Percentiles rank a stretch among this genome's conserved stretches.
These are phyloP conservation scores for Myopa tessellatipennis DNA, from an alignment of 2,888 invertebrate species.

Conservation along the genomic window DNA sequence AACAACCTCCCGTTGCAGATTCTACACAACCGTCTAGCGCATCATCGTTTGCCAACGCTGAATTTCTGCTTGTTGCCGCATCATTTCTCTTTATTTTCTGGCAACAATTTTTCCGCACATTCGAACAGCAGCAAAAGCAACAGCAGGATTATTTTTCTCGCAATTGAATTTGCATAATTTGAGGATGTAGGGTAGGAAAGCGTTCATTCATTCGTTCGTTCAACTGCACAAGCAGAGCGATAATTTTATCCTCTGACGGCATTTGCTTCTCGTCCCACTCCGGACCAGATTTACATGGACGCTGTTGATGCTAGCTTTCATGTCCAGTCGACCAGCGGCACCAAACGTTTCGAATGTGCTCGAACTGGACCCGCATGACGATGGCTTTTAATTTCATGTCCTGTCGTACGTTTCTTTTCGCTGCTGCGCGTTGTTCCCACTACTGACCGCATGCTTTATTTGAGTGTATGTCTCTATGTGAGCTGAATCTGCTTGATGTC, in stretches of 20 bases:
- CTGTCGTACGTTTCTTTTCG: not conserved
- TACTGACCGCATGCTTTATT: not conserved
- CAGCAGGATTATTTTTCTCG: not conserved
- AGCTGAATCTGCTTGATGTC: too few species aligned
- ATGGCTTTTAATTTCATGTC: slow-evolving; percentile 1
- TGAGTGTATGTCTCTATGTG: not conserved
- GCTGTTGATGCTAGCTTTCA: too few species aligned
- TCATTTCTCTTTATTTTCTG: too few species aligned
- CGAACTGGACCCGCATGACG: slow-evolving; percentile 6
- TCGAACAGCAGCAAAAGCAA: slow-evolving; percentile 1
- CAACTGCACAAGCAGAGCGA: not conserved
- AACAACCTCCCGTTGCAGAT: too few species aligned
- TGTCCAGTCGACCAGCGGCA: not conserved
- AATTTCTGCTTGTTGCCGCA: too few species aligned
- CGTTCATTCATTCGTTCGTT: not conserved
- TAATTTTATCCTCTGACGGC: slow-evolving; percentile 7
- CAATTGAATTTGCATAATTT: slow-evolving; percentile 26
- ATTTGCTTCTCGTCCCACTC: not conserved
- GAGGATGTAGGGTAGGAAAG: not conserved
- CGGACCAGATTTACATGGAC: not conserved
- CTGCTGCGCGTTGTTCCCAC: too few species aligned
- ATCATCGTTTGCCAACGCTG: too few species aligned
- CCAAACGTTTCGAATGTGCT: not conserved
- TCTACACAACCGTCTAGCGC: too few species aligned
- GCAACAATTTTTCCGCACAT: too few species aligned